Percentiles rank a stretch among this genome's conserved stretches.
phyloP scores from a whole-genome alignment of 2,888 invertebrate genomes.

The Cerceris ruficornis region DNA sequence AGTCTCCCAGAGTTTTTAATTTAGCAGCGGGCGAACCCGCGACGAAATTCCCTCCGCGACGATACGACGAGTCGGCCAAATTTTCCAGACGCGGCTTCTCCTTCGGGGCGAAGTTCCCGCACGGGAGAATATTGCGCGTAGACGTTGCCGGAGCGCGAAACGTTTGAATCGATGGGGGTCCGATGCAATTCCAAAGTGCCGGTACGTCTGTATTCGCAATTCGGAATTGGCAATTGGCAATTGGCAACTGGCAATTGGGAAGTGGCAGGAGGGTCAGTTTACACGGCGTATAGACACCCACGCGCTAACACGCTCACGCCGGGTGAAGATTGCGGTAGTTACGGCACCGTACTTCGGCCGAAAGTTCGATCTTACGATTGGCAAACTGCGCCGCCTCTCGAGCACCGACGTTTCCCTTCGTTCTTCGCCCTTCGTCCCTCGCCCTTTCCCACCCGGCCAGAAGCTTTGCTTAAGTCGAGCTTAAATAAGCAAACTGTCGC shows the following conservation, averaged over 20 bases:
- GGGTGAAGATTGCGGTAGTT: conserved; percentile 23
- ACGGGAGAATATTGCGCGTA: neutral
- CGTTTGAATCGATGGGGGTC: conserved; percentile 1
- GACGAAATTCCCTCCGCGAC: conserved; percentile 24
- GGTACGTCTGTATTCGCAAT: conserved; percentile 1
- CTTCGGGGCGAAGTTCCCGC: neutral
- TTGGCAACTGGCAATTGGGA: conserved; percentile 4
- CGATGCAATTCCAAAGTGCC: conserved; percentile 1
- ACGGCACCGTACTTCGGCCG: conserved; percentile 8
- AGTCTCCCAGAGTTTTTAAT: conserved; percentile 32
- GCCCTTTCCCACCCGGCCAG: conserved; percentile 9
- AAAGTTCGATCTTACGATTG: conserved; percentile 60
- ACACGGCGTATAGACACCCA: conserved; percentile 9
- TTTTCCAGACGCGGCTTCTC: neutral
- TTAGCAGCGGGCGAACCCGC: neutral
- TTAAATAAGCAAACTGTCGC: conserved; percentile 72
- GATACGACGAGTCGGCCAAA: neutral
- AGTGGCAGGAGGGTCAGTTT: conserved; percentile 37
- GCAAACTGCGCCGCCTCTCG: conserved; percentile 42
- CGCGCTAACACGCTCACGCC: neutral
- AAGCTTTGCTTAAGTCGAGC: conserved; percentile 69
- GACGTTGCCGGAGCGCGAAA: neutral
- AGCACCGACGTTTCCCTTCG: conserved; percentile 12
- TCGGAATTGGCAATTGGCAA: conserved; percentile 3
- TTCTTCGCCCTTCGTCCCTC: neutral